phyloP scores from a whole-genome alignment of 2,888 invertebrate genomes.

The Antheraea assamensis region DNA sequence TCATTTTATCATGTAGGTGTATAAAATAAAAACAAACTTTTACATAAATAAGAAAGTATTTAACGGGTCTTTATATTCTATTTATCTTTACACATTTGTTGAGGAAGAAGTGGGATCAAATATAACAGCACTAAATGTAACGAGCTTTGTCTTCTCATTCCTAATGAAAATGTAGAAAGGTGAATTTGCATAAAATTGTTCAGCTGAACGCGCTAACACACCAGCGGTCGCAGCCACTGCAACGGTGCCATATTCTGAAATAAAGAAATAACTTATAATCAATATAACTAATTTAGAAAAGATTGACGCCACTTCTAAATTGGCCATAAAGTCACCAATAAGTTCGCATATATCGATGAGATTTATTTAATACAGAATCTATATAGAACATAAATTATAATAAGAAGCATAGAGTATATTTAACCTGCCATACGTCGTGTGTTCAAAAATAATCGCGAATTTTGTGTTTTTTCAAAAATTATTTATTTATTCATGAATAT shows the following conservation, averaged over 20 bases:
- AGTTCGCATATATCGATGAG: too few species aligned
- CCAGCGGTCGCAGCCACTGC: conserved; percentile 86
- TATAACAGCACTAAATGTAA: conserved; percentile 88
- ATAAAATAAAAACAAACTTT: neutral
- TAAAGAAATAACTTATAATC: neutral
- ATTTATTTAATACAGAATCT: too few species aligned
- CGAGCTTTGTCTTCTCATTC: conserved; percentile 84
- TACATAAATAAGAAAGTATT: neutral
- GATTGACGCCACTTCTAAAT: neutral
- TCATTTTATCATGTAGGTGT: neutral
- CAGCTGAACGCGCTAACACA: conserved; percentile 77
- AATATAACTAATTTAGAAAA: neutral
- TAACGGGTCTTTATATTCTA: neutral
- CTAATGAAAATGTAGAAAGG: conserved; percentile 90
- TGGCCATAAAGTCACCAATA: too few species aligned
- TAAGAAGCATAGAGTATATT: too few species aligned
- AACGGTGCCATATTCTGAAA: conserved; percentile 85
- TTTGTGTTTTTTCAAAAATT: too few species aligned
- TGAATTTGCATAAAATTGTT: conserved; percentile 81
- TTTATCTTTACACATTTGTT: neutral
- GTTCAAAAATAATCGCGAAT: too few species aligned
- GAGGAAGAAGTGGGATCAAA: conserved; percentile 72
- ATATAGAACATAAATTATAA: too few species aligned
- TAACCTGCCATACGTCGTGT: too few species aligned
- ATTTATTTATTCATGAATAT: too few species aligned